Percentiles rank a stretch among this genome's conserved stretches.
Evolutionary conservation across 2,888 invertebrate genomes (phyloP).

Genomic region (Mythimna albipuncta): DNA sequence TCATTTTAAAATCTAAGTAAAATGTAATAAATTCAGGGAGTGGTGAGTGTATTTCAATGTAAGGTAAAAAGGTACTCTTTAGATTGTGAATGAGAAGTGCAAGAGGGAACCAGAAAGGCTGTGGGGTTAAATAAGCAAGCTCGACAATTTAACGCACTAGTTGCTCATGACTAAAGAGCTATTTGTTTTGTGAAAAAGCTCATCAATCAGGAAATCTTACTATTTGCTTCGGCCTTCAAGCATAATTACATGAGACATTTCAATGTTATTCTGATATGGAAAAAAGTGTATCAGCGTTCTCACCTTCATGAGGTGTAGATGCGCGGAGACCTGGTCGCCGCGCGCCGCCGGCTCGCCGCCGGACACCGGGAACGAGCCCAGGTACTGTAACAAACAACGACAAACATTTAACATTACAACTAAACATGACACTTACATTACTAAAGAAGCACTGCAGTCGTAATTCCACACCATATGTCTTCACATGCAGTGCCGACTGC

Average conservation of each 20-base stretch:
- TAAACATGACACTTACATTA: background rate
- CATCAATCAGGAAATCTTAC: too few relatives aligned
- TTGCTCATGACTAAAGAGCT: too few relatives aligned
- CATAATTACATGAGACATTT: background rate
- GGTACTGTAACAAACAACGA: constrained; percentile 91
- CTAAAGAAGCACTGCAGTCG: too few relatives aligned
- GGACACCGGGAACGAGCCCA: constrained; percentile 94
- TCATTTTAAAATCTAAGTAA: constrained; percentile 16
- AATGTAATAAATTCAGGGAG: constrained; percentile 28
- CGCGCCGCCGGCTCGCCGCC: constrained; percentile 92
- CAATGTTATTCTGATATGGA: background rate
- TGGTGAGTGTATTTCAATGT: constrained; percentile 54
- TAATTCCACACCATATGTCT: too few relatives aligned
- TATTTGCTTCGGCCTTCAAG: too few relatives aligned
- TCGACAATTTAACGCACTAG: too few relatives aligned
- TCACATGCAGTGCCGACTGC: background rate
- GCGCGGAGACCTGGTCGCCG: constrained; percentile 92
- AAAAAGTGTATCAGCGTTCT: constrained; percentile 54
- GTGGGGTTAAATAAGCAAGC: too few relatives aligned
- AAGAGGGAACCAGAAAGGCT: background rate
- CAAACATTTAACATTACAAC: background rate
- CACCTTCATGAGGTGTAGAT: constrained; percentile 92
- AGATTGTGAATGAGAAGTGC: constrained; percentile 8
- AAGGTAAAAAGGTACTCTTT: background rate
- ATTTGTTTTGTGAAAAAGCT: too few relatives aligned